phyloP scores from a whole-genome alignment of 2,797 vertebrate genomes.

The Propithecus deckenii region DNA sequence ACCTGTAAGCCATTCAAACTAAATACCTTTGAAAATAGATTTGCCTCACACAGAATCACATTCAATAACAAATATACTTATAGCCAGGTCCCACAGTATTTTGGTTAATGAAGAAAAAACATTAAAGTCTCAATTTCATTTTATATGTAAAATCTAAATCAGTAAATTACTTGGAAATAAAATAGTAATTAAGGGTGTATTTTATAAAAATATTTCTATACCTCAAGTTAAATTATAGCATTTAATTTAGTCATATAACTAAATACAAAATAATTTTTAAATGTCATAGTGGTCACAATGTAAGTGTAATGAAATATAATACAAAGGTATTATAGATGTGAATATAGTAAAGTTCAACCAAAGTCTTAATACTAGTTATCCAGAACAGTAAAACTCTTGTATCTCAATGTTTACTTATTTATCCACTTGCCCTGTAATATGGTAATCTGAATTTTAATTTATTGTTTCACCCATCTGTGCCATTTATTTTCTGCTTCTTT shows the following conservation, averaged over 20 bases:
- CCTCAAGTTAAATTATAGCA: not conserved
- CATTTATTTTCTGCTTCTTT: conserved; percentile 57
- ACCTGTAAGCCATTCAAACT: not conserved
- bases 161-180: conserved; percentile 38
- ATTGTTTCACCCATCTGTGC: conserved; percentile 16
- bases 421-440: not conserved
- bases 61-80: conserved; percentile 20
- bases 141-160: conserved; percentile 44
- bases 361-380: conserved; percentile 17
- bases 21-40: conserved; percentile 7
- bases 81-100: not conserved
- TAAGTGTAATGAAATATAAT: conserved; percentile 39
- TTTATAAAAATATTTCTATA: conserved; percentile 42
- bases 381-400: not conserved
- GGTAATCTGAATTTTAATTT: conserved; percentile 53
- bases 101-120: conserved; percentile 32
- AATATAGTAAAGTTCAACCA: conserved; percentile 4
- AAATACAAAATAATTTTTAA: conserved; percentile 45
- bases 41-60: not conserved
- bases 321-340: not conserved
- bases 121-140: conserved; percentile 50
- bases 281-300: not conserved
- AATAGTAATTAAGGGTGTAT: not conserved
- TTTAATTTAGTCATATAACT: not conserved
- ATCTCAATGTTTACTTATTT: not conserved